Evolutionary conservation across 1,140 invertebrate species (phyloP).

Genomic region (Drosophila rhopaloa): DNA sequence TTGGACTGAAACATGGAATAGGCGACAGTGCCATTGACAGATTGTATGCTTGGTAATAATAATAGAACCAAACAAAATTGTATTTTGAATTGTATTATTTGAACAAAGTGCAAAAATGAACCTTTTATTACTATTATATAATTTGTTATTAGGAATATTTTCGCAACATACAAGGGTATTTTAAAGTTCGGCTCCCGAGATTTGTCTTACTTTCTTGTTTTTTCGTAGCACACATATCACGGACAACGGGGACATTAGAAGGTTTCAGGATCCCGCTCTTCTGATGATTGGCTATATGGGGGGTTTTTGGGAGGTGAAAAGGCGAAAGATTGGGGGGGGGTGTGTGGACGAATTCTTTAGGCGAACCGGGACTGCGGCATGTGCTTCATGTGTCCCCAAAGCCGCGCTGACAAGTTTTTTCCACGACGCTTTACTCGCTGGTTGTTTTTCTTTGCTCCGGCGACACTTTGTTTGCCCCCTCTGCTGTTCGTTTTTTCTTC

Average conservation of each 20-base stretch:
- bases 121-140: no score
- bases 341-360: conserved; percentile 5
- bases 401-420: conserved; percentile 50
- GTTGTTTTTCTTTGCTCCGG: conserved; percentile 42
- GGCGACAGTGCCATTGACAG: no score
- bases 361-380: conserved; percentile 40
- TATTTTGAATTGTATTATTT: no score
- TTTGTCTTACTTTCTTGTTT: not conserved
- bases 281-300: conserved; percentile 30
- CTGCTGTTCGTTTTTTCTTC: not conserved
- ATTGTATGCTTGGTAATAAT: no score
- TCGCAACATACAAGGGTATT: not conserved
- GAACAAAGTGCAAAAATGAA: no score
- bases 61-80: no score
- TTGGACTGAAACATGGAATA: no score
- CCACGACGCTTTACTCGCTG: conserved; percentile 26
- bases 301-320: not conserved
- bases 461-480: conserved; percentile 30
- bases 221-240: conserved; percentile 32
- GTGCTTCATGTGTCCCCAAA: conserved; percentile 58
- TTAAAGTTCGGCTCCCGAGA: not conserved
- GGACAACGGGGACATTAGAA: conserved; percentile 23
- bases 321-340: not conserved
- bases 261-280: conserved; percentile 18
- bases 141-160: no score